Evolutionary conservation across 2,113 vertebrate genomes (phyloP).

Genomic region (Archocentrus centrarchus): DNA sequence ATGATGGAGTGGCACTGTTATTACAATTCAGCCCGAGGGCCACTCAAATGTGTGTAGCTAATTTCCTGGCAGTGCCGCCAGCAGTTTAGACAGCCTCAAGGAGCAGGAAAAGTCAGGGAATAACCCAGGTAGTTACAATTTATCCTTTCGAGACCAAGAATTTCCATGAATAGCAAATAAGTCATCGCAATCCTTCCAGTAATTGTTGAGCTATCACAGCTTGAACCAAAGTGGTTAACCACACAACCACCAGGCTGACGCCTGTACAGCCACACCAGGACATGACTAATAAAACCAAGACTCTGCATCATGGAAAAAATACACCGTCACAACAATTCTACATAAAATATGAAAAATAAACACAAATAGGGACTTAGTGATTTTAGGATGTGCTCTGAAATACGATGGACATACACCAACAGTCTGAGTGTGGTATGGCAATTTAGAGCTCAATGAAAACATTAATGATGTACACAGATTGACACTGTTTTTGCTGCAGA

Average conservation of each 20-base stretch:
- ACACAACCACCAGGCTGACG: neutral
- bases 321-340: neutral
- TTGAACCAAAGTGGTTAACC: neutral
- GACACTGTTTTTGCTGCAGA: neutral
- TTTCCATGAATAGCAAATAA: neutral
- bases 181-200: neutral
- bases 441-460: neutral
- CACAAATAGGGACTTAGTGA: neutral
- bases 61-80: neutral
- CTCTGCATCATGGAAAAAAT: neutral
- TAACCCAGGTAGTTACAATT: neutral
- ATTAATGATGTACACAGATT: neutral
- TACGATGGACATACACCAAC: neutral
- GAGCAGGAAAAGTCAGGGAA: neutral
- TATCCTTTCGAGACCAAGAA: neutral
- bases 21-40: neutral
- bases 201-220: neutral
- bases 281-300: neutral
- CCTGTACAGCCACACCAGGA: neutral
- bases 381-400: neutral
- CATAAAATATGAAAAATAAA: neutral
- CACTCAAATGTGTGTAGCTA: neutral
- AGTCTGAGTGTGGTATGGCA: neutral
- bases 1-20: neutral
- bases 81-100: neutral